phyloP scores from a whole-genome alignment of 1,140 invertebrate genomes.

The Ips typographus region DNA sequence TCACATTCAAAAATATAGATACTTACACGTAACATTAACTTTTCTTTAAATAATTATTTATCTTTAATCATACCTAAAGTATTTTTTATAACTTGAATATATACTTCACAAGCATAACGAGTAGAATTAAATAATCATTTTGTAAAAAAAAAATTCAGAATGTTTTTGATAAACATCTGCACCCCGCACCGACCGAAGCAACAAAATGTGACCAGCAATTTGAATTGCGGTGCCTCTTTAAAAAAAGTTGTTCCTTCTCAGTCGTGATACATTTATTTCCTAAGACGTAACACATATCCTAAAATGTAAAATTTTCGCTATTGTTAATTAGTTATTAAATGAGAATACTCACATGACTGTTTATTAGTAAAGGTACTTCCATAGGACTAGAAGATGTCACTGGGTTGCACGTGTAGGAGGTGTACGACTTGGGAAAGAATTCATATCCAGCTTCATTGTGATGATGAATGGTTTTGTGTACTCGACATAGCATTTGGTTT shows the following conservation, averaged over 20 bases:
- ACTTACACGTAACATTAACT: no score
- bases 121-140: background rate
- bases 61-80: no score
- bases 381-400: background rate
- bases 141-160: constrained; percentile 5
- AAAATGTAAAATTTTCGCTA: constrained; percentile 10
- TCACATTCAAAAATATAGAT: no score
- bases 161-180: constrained; percentile 36
- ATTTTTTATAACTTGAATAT: no score
- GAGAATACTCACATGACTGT: constrained; percentile 23
- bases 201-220: constrained; percentile 35
- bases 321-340: no score
- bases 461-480: constrained; percentile 25
- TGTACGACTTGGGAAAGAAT: constrained; percentile 35
- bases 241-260: constrained; percentile 33
- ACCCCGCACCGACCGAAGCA: constrained; percentile 35
- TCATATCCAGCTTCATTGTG: constrained; percentile 36
- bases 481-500: constrained; percentile 35
- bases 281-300: constrained; percentile 28
- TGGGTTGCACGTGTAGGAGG: constrained; percentile 33
- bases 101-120: no score
- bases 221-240: constrained; percentile 29
- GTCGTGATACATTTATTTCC: constrained; percentile 30
- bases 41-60: no score
- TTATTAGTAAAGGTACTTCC: background rate